Percentiles rank a stretch among this genome's conserved stretches.
phyloP scores from a whole-genome alignment of 2,113 vertebrate genomes.

The Perognathus longimembris region DNA sequence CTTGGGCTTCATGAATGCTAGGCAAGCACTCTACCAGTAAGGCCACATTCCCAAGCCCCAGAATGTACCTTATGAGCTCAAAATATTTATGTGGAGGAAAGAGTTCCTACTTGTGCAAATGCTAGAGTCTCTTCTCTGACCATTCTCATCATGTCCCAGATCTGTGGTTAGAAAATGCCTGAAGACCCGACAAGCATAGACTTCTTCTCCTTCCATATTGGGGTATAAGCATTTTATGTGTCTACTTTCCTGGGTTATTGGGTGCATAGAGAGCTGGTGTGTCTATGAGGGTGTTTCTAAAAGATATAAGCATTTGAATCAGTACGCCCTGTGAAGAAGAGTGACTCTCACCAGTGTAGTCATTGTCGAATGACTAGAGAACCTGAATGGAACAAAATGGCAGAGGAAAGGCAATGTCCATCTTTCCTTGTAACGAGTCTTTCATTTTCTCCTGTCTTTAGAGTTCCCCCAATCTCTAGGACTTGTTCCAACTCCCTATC shows the following conservation, averaged over 20 bases:
- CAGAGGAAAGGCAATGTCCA: neutral
- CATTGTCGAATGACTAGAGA: neutral
- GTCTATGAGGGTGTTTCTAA: neutral
- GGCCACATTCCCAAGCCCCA: too few relatives aligned
- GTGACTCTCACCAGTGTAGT: neutral
- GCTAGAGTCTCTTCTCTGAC: neutral
- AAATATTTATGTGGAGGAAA: neutral
- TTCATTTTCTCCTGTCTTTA: neutral
- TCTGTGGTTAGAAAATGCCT: neutral
- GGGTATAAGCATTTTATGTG: neutral
- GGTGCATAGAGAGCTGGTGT: neutral
- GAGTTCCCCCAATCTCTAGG: neutral
- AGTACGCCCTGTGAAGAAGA: neutral
- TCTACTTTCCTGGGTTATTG: neutral
- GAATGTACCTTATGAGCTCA: neutral
- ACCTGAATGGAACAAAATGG: neutral
- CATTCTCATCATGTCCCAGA: neutral
- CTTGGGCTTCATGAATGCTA: too few relatives aligned
- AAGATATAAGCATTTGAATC: neutral
- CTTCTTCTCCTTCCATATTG: neutral
- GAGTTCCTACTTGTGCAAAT: neutral
- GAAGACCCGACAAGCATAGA: neutral
- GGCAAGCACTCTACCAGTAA: too few relatives aligned
- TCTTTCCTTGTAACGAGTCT: neutral
- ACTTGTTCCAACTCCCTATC: neutral